Base-by-base conservation (phyloP, 2,797 vertebrate species). In the Ciconia nigra region DNA sequence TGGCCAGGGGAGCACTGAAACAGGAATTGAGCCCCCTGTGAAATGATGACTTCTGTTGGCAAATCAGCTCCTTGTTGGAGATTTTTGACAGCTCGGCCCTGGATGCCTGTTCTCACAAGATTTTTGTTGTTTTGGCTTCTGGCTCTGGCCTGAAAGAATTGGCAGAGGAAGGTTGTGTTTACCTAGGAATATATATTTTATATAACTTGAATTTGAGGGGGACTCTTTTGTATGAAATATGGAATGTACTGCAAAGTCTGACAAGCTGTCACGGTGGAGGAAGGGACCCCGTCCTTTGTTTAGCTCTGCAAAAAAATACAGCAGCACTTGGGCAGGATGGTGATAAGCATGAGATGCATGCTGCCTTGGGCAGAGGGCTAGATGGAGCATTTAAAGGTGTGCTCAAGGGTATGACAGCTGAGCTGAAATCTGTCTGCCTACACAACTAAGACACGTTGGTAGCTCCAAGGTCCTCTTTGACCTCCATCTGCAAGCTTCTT, bases 91-190 rank as follows among this genome's bases (percentile, higher is more conserved):
- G 70, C 74, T 62, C 90, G 77, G 73, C 55, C 26, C 83, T 80
- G 39, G n/a, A 62, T 87, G 54, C 9, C 7, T 31, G 11, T 72
- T 89, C 42, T 91, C 87, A 81, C 78, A 95, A 91, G 52, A 83
- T 49, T 95, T 92, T 90, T 91, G 46, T 87, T 94, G 65, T 71
- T 94, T 92, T 91, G 86, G 52, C 87, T 87, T 84, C 71, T 83
- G 79, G 62, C 29, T 93, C 52, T 89, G 79, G 18, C 72, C 78
- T 89, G 77, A 92, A 91, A 95, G 78, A 80, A 71, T 78, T 81
- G 90, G 54, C 72, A 87, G 76, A 94, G 69, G 87, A 92, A 92
- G 93, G 83, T 94, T 18, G 0, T 91, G 78, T 95, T 96, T 96
- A 87, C 93, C 62, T 70, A 78, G 74, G 25, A 80, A 87, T 78